Percentiles rank a stretch among this genome's conserved stretches.
Conservation (phyloP, 2,113 vertebrate genomes). For the Pseudorectes ferrugineus region DNA sequence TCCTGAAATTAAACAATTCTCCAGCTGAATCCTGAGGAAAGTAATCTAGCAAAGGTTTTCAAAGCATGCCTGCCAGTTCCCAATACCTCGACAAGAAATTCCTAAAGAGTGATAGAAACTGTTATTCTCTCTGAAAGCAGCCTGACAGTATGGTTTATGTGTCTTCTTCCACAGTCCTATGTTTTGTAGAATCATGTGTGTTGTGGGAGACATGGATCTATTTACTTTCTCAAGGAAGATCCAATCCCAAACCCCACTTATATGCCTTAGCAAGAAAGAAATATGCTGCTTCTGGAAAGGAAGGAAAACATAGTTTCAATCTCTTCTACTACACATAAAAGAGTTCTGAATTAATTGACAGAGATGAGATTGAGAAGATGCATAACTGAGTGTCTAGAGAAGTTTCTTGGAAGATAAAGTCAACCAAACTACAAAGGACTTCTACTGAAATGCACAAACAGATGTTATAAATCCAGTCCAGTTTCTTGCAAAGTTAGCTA, state of each 20-base stretch:
- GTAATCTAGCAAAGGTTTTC: not conserved
- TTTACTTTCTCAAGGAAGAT: not conserved
- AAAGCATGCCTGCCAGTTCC: not conserved
- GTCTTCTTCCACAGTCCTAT: not conserved
- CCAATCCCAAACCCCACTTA: not conserved
- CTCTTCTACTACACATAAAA: not conserved
- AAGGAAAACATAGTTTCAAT: not conserved
- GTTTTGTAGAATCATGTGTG: not conserved
- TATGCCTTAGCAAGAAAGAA: not conserved
- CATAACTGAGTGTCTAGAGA: not conserved
- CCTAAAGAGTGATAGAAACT: not conserved
- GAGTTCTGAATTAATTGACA: not conserved
- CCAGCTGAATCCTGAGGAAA: not conserved
- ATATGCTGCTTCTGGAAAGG: not conserved
- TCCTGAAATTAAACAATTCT: not conserved
- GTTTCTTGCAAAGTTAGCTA: not conserved
- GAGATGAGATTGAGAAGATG: not conserved
- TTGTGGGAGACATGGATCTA: not conserved
- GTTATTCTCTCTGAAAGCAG: not conserved
- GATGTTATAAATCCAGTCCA: not conserved
- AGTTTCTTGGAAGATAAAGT: not conserved
- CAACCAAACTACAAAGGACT: not conserved
- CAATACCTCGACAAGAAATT: not conserved
- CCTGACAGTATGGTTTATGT: not conserved
- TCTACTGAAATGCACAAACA: not conserved